These are phyloP conservation scores for Allacma fusca DNA, from an alignment of 2,888 invertebrate species.

Conservation along the genomic window DNA sequence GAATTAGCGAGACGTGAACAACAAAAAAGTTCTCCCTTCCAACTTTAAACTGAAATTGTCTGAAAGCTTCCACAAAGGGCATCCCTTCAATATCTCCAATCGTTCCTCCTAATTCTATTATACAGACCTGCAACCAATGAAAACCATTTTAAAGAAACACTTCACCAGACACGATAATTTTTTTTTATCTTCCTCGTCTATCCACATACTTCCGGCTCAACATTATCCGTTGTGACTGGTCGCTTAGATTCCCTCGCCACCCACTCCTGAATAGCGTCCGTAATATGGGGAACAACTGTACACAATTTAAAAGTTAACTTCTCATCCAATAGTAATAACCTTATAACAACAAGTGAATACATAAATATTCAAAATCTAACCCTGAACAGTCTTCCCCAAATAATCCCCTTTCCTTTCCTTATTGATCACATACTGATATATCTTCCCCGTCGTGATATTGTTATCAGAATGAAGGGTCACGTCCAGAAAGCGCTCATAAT, in stretches of 20 bases:
- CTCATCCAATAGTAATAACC: background rate
- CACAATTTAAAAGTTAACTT: too few relatives aligned
- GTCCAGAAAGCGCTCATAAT: slow-evolving; percentile 97
- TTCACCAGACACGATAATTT: too few relatives aligned
- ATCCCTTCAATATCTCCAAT: slow-evolving; percentile 99
- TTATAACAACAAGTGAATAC: background rate
- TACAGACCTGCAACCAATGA: slow-evolving; percentile 81
- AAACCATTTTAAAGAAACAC: too few relatives aligned
- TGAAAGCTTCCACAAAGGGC: slow-evolving; percentile 98
- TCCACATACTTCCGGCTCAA: slow-evolving; percentile 73
- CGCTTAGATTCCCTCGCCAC: slow-evolving; percentile 88
- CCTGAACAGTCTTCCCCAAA: slow-evolving; percentile 98
- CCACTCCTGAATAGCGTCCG: slow-evolving; percentile 99
- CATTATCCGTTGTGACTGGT: slow-evolving; percentile 77
- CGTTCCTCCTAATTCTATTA: slow-evolving; percentile 94
- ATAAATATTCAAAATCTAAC: too few relatives aligned
- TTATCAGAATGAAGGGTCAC: slow-evolving; percentile 94
- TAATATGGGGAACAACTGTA: slow-evolving; percentile 96
- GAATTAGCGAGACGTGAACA: slow-evolving; percentile 96
- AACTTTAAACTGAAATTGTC: slow-evolving; percentile 95
- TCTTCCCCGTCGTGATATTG: slow-evolving; percentile 99
- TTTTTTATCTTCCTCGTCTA: too few relatives aligned
- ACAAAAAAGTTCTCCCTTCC: slow-evolving; percentile 88
- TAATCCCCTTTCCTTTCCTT: slow-evolving; percentile 94
- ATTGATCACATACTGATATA: slow-evolving; percentile 94